phyloP scores from a whole-genome alignment of 2,113 vertebrate species.

The Odocoileus virginianus region DNA sequence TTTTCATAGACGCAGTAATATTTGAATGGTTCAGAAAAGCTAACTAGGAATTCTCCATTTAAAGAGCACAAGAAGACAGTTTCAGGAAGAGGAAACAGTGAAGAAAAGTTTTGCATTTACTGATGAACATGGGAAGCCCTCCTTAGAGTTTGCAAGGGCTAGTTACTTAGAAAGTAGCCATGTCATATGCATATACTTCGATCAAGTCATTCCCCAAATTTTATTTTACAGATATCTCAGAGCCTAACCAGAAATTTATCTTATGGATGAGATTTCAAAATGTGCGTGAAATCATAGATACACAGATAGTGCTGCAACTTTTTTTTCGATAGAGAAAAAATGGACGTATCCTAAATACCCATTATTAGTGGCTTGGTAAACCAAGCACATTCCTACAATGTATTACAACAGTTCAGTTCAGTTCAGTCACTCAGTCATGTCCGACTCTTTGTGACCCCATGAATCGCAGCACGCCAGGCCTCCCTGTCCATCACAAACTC shows the following conservation, averaged over 20 bases:
- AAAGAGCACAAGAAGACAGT: background rate
- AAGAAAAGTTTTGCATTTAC: background rate
- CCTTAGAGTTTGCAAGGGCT: background rate
- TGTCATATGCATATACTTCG: background rate
- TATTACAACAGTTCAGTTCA: background rate
- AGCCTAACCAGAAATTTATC: background rate
- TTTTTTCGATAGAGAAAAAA: background rate
- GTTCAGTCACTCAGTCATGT: too few relatives aligned
- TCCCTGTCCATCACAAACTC: too few relatives aligned
- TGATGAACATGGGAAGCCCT: background rate
- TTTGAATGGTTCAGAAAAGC: background rate
- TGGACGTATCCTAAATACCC: background rate
- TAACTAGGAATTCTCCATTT: background rate
- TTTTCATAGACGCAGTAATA: background rate
- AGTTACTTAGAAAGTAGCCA: background rate
- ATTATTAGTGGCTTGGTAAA: background rate
- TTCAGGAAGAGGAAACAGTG: background rate
- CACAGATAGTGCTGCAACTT: background rate
- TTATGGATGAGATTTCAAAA: background rate
- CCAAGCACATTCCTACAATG: background rate
- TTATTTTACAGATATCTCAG: background rate
- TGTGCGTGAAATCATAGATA: background rate
- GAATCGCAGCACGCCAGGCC: too few relatives aligned
- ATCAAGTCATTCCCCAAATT: background rate
- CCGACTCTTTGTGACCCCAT: too few relatives aligned